Evolutionary conservation across 2,888 invertebrate genomes (phyloP), one percentile per base, ranked within the genome.

Genomic region (Cheilosia vernalis): DNA sequence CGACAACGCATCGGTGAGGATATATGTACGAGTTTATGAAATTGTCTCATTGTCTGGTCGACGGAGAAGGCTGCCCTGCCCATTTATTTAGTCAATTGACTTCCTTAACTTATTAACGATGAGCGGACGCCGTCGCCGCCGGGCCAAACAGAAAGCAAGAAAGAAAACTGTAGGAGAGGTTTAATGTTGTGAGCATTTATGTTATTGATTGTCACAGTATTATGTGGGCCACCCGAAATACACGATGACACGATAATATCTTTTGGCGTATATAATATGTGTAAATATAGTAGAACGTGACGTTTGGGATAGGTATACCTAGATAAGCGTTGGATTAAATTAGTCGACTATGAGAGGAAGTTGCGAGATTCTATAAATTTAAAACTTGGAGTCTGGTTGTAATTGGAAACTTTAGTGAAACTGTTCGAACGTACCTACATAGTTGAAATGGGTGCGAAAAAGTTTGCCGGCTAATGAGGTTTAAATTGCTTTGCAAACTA

Each of bases 51-150:
- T 76, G 80, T 80, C 55, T 70, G 64, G 58, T 56, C 42, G 61
- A 10, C 51, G 37, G 51, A 19, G 19, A 61, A 64, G 63, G 58
- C 56, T 13, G 33, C 49, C 63, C 74, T 21, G 21, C 21, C 2
- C 24, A 24, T 24, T 21, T 21, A 84, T 69, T 79, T 69, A 33
- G 84, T 64, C 84, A 84, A 84, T 84, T 80, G 84, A 84, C 84
- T 84, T 80, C 70, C 80, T 70, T 84, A 74, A 80, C 69, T 84
- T 84, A 84, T 84, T 80, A 84, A 80, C 70, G 80, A 76, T 60
- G 61, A 64, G 64, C 37, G 64, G 64, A 9, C 30, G 30, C 30
- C 30, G 30, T 6, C 27, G 27, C 30, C 30, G 9, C 30, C 60
- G 61, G 53, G 17, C 15, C 33, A 33, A 19, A 49, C 13, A 21